Conservation (phyloP, 2,888 invertebrate species). For the Lissocephala sabroskyi region DNA sequence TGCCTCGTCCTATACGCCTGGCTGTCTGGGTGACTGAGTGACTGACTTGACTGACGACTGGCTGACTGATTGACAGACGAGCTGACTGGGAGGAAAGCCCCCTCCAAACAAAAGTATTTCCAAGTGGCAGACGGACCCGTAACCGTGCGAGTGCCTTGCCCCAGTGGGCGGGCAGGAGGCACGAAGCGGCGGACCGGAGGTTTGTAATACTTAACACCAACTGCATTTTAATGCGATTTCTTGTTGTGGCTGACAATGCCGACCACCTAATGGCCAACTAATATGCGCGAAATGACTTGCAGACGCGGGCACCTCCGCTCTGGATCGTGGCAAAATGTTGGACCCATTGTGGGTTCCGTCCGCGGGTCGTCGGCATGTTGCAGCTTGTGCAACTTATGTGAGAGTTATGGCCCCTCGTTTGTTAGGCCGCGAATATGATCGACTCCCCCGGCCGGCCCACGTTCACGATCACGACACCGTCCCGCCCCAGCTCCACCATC, state of each 20-base stretch:
- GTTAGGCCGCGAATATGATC: not conserved
- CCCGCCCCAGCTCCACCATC: constrained; percentile 3
- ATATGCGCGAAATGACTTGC: constrained; percentile 59
- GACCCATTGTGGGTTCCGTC: too few relatives aligned
- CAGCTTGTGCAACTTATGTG: constrained; percentile 27
- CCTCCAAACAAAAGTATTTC: constrained; percentile 42
- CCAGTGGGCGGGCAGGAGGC: not conserved
- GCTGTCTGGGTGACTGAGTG: constrained; percentile 3
- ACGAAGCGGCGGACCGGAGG: constrained; percentile 15
- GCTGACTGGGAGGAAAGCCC: too few relatives aligned
- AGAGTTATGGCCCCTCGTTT: constrained; percentile 24
- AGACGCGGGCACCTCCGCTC: constrained; percentile 19
- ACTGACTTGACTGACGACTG: constrained; percentile 17
- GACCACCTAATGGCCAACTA: constrained; percentile 54
- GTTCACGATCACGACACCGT: constrained; percentile 36
- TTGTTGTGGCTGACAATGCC: constrained; percentile 36
- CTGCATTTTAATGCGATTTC: constrained; percentile 57
- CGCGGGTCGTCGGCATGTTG: not conserved
- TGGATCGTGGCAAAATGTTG: not conserved
- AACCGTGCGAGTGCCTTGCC: too few relatives aligned
- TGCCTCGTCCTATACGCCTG: not conserved
- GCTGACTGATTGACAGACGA: constrained; percentile 28
- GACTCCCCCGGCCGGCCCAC: constrained; percentile 21
- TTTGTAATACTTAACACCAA: constrained; percentile 60
- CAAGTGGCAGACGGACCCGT: not conserved